These are phyloP conservation scores for Urechis unicinctus DNA, from an alignment of 2,888 invertebrate species.

Conservation along the genomic window DNA sequence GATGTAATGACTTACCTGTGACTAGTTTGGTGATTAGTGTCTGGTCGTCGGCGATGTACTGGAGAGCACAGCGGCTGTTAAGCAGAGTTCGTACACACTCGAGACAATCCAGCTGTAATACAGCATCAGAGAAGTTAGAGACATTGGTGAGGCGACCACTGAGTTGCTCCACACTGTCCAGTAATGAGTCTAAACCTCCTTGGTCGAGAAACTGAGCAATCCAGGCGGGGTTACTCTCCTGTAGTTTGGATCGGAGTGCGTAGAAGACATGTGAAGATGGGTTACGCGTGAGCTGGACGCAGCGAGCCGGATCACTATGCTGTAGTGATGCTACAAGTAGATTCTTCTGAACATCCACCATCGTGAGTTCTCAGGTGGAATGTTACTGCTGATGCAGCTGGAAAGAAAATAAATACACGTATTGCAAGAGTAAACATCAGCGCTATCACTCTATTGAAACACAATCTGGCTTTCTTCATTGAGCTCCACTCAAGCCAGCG, in stretches of 20 bases:
- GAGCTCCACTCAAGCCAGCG: too few relatives aligned
- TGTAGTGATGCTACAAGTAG: not conserved
- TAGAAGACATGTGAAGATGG: conserved; percentile 33
- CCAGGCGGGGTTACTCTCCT: conserved; percentile 44
- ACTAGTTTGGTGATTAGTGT: conserved; percentile 48
- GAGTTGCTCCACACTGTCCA: conserved; percentile 50
- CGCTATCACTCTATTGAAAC: too few relatives aligned
- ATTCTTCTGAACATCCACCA: not conserved
- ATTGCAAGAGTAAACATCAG: too few relatives aligned
- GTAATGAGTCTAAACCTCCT: conserved; percentile 50
- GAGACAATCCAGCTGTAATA: conserved; percentile 52
- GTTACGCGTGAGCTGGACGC: conserved; percentile 32
- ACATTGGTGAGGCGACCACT: conserved; percentile 30
- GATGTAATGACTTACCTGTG: conserved; percentile 38
- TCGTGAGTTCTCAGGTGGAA: too few relatives aligned
- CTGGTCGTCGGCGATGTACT: conserved; percentile 45
- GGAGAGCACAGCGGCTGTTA: conserved; percentile 50
- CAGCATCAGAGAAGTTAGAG: conserved; percentile 47
- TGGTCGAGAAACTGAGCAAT: conserved; percentile 51
- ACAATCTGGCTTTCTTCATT: too few relatives aligned
- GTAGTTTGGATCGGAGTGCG: conserved; percentile 31
- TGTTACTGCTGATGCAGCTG: too few relatives aligned
- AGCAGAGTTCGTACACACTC: conserved; percentile 51
- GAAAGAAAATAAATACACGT: too few relatives aligned
- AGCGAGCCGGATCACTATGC: conserved; percentile 23